Base-by-base conservation (phyloP, 2,888 invertebrate species). In the Rhamphomyia laevipes region DNA sequence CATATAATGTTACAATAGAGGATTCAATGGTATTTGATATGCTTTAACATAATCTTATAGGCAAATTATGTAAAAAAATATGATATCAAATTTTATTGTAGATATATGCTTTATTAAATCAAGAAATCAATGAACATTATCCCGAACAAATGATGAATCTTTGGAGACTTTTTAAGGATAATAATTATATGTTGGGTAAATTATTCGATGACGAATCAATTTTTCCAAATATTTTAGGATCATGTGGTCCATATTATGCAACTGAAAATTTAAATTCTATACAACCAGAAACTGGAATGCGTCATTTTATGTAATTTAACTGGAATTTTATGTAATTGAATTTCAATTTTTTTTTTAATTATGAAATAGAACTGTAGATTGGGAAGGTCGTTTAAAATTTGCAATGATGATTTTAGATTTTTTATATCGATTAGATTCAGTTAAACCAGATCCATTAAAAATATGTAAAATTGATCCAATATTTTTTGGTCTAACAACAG, bases 141-240 rank as follows among this genome's bases (percentile, higher is more conserved):
- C 59, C 67, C 1, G 61, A 64, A 45, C 69, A 68, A 55, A 68
- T 68, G 64, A 52, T 64, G 0, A 66, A 65, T 47, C 64, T 67
- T 40, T 68, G 68, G 68, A 55, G 67, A 2, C 52, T 68, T 45
- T 68, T 68, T 50, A 65, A 65, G 48, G 67, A 68, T 53, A 67
- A 68, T 54, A 67, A 68, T 49, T 68, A 68, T 42, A 65, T 68
- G 66, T 67, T 68, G 63, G 63, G 67, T 43, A 68, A 68, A 50
- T 57, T 68, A 1, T 68, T 65, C 47, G 68, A 68, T 49, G 69
- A 68, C 46, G 69, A 68, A 38, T 65, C 62, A 12, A 52, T 68
- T 6, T 68, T 68, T 51, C 69, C 68, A 12, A 61, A 63, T 0
- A 64, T 68, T 3, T 45, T 67, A 12, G 68, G 68, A 4, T 65